phyloP scores from a whole-genome alignment of 2,797 vertebrate genomes.

The Xenopus petersii region DNA sequence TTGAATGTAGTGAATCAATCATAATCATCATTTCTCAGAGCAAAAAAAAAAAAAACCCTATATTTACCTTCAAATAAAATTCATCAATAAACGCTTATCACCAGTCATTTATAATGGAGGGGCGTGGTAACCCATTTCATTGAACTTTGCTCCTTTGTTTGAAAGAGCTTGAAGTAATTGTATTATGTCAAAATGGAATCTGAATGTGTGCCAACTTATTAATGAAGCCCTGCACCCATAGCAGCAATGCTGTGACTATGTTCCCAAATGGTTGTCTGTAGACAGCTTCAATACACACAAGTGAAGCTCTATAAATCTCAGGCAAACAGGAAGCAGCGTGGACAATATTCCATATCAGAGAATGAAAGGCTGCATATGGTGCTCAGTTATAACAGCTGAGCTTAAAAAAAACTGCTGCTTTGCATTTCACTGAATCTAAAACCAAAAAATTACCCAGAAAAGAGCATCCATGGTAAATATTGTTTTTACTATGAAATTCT shows the following conservation, averaged over 20 bases:
- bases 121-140: conserved; percentile 39
- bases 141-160: conserved; percentile 51
- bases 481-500: conserved; percentile 54
- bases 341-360: conserved; percentile 63
- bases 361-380: conserved; percentile 71
- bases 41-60: no score
- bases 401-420: conserved; percentile 60
- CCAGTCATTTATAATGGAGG: no score
- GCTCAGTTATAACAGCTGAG: conserved; percentile 67
- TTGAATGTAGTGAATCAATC: no score
- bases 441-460: conserved; percentile 48
- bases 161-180: conserved; percentile 52
- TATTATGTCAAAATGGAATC: conserved; percentile 58
- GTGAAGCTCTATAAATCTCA: conserved; percentile 67
- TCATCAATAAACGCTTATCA: no score
- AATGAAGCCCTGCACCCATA: conserved; percentile 55
- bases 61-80: no score
- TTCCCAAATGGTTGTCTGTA: conserved; percentile 61
- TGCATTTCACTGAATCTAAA: conserved; percentile 63
- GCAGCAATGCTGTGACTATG: conserved; percentile 61
- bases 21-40: no score
- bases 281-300: conserved; percentile 65
- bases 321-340: conserved; percentile 67
- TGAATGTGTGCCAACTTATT: conserved; percentile 58
- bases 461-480: conserved; percentile 39